Evolutionary conservation across 2,888 invertebrate genomes (phyloP).

Genomic region (Leucozona laternaria): DNA sequence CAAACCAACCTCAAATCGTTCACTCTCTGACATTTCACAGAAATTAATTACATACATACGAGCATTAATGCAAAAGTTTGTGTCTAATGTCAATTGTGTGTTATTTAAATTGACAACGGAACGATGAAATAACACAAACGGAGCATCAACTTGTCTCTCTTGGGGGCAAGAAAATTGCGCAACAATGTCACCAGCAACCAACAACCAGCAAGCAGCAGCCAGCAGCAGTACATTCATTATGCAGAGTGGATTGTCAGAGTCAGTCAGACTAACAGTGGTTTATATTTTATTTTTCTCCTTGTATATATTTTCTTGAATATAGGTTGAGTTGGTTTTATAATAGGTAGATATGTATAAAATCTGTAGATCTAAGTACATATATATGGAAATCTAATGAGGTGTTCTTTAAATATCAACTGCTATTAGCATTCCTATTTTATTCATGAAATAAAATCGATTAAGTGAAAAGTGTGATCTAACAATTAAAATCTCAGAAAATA

Average conservation of each 20-base stretch:
- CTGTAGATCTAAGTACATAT: no score
- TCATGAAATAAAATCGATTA: neutral
- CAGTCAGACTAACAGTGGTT: neutral
- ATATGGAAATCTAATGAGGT: neutral
- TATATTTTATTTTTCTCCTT: slow-evolving; percentile 2
- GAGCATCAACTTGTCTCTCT: slow-evolving; percentile 25
- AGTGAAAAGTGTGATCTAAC: no score
- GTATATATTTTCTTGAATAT: neutral
- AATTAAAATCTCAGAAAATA: no score
- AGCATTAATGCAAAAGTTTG: slow-evolving; percentile 40
- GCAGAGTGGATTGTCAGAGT: slow-evolving; percentile 32
- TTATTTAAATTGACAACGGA: slow-evolving; percentile 46
- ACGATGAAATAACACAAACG: slow-evolving; percentile 34
- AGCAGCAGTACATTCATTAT: slow-evolving; percentile 44
- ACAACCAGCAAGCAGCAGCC: neutral
- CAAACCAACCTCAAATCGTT: slow-evolving; percentile 11
- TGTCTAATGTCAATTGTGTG: slow-evolving; percentile 51
- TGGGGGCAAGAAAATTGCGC: slow-evolving; percentile 25
- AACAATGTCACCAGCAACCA: slow-evolving; percentile 16
- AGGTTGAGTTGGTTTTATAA: slow-evolving; percentile 3
- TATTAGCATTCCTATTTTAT: slow-evolving; percentile 15
- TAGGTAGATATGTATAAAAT: neutral
- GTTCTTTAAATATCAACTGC: neutral
- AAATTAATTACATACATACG: slow-evolving; percentile 50
- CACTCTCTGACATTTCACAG: neutral